These are phyloP conservation scores for Pempheris klunzingeri DNA, from an alignment of 2,797 vertebrate genomes.

Conservation along the genomic window DNA sequence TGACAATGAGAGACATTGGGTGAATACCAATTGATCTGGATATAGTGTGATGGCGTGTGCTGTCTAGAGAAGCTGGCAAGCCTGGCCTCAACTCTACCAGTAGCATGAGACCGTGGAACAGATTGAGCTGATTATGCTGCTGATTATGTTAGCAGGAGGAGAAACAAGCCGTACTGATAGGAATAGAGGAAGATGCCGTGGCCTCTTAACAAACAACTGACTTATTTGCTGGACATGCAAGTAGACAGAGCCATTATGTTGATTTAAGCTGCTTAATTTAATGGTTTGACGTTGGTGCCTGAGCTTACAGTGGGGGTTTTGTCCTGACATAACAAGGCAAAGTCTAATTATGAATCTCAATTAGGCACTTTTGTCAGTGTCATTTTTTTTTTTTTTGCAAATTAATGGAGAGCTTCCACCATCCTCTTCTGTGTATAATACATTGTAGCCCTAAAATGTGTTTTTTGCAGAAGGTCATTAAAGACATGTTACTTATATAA, in stretches of 20 bases:
- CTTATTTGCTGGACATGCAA: conserved; percentile 40
- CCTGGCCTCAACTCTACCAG: conserved; percentile 34
- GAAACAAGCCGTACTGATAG: conserved; percentile 59
- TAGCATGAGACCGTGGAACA: conserved; percentile 65
- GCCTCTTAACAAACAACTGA: conserved; percentile 52
- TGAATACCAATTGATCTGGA: conserved; percentile 69
- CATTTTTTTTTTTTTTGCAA: background rate
- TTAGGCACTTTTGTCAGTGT: conserved; percentile 2
- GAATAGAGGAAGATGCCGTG: conserved; percentile 29
- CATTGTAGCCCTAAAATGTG: background rate
- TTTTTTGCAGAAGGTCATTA: background rate
- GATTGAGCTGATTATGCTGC: conserved; percentile 72
- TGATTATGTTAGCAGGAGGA: conserved; percentile 68
- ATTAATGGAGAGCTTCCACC: conserved; percentile 3
- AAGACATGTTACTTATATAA: background rate
- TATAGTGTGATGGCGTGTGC: conserved; percentile 42
- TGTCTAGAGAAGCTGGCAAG: conserved; percentile 57
- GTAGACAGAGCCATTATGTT: conserved; percentile 30
- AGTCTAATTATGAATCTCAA: conserved; percentile 30
- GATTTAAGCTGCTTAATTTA: conserved; percentile 34
- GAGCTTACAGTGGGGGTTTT: conserved; percentile 2
- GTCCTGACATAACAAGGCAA: conserved; percentile 13
- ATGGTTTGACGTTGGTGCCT: conserved; percentile 11
- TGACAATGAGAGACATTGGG: conserved; percentile 46
- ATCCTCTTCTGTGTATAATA: background rate